Base-by-base conservation (phyloP, 2,888 invertebrate genomes). In the Gasteruption jaculator region DNA sequence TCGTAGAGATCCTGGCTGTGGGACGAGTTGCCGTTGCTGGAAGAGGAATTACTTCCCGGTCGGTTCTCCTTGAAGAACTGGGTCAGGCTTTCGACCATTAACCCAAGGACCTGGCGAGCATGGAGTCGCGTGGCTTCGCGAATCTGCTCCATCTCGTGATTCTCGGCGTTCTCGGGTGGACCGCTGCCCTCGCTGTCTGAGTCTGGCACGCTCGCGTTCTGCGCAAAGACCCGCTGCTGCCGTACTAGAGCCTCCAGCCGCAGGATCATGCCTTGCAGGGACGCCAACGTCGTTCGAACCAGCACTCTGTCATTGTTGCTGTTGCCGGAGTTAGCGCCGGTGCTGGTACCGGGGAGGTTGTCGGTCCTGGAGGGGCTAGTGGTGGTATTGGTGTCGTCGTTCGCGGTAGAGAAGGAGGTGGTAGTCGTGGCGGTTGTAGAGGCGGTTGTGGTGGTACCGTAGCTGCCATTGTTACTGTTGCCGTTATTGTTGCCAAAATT, bases 31-130 rank as follows among this genome's bases (percentile, higher is more conserved):
- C n/a, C n/a, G n/a, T n/a, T n/a, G n/a, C n/a, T n/a, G n/a, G n/a
- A n/a, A n/a, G n/a, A n/a, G n/a, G n/a, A n/a, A n/a, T n/a, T n/a
- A n/a, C n/a, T n/a, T 32, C 56, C 58, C 25, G 60, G 61, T 45
- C 63, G 59, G 43, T 70, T 67, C 42, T 71, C 71, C 50, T 74
- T 73, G 39, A 76, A 71, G 50, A 75, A 74, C 41, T 71, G 64
- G 6, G 71, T 74, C 47, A 77, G 58, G 22, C 69, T 69, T 43
- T 74, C 73, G 3, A 76, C 71, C 55, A 75, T 73, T 3, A 68
- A 55, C 35, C 71, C 71, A 21, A 78, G 58, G 5, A 71, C 70
- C 50, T 72, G 68, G 42, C 76, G 54, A 3, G 61, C 60, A 43
- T 56, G 47, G 3, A 55, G 43, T 12, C 57, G 45, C 3, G 54